Conservation (phyloP, 2,888 invertebrate genomes). For the Lepidonotus clava region DNA sequence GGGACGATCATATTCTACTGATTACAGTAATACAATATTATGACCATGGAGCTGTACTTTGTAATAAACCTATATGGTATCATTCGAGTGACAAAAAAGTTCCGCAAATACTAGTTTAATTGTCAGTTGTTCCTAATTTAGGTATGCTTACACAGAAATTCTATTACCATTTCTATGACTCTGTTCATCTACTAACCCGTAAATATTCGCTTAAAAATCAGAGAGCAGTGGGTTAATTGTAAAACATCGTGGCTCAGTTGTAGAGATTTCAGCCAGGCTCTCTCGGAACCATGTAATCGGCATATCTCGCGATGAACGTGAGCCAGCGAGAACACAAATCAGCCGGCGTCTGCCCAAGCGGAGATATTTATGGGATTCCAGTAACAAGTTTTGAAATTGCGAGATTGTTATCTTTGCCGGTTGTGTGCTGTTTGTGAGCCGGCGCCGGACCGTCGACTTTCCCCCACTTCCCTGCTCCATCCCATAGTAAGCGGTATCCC, state of each 20-base stretch:
- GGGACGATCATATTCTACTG: no score
- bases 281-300: slow-evolving; percentile 5
- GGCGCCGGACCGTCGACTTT: not conserved
- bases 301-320: slow-evolving; percentile 18
- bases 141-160: no score
- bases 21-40: no score
- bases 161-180: no score
- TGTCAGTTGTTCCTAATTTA: no score
- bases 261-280: not conserved
- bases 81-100: no score
- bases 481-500: slow-evolving; percentile 29
- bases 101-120: no score
- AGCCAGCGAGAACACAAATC: slow-evolving; percentile 31
- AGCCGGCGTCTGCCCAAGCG: not conserved
- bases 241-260: no score
- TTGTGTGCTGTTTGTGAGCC: not conserved
- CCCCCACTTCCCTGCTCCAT: slow-evolving; percentile 2
- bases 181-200: no score
- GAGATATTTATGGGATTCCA: slow-evolving; percentile 34
- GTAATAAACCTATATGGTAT: no score
- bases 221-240: not conserved
- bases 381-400: slow-evolving; percentile 46
- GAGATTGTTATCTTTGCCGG: slow-evolving; percentile 39
- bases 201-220: no score
- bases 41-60: no score